Percentiles rank a stretch among this genome's conserved stretches.
Conservation (phyloP, 2,113 vertebrate genomes). For the Corydoras sp. region DNA sequence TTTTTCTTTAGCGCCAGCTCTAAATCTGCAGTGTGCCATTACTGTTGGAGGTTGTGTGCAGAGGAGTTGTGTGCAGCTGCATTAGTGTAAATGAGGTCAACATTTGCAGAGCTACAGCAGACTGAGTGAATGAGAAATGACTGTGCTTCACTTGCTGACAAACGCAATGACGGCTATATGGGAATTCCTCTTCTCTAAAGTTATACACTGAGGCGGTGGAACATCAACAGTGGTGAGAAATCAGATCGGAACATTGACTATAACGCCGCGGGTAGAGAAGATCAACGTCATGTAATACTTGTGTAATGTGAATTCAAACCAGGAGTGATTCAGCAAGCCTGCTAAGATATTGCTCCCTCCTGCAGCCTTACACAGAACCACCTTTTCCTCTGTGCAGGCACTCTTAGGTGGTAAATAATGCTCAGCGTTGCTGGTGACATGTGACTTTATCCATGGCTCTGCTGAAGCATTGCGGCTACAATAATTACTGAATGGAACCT, state of each 20-base stretch:
- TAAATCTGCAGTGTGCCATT: background rate
- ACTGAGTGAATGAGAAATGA: background rate
- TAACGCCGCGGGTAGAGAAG: slow-evolving; percentile 1
- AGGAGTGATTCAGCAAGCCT: slow-evolving; percentile 37
- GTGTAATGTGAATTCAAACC: slow-evolving; percentile 40
- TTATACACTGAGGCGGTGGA: background rate
- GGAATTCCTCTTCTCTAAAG: background rate
- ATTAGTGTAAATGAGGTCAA: background rate
- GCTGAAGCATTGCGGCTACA: no score
- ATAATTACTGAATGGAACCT: no score
- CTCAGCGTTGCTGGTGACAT: no score
- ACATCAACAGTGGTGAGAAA: background rate
- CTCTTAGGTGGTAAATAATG: no score
- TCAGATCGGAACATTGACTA: background rate
- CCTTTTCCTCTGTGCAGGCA: background rate
- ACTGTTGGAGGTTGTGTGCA: background rate
- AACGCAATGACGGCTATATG: background rate
- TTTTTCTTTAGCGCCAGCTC: background rate
- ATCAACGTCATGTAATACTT: slow-evolving; percentile 23
- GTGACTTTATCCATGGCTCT: no score
- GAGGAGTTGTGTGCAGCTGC: background rate
- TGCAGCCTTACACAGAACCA: slow-evolving; percentile 5
- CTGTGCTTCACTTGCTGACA: background rate
- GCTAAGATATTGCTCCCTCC: slow-evolving; percentile 26
- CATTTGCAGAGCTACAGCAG: background rate